Percentiles rank a stretch among this genome's conserved stretches.
Conservation (phyloP, 2,888 invertebrate species). For the Oscheius sp. region DNA sequence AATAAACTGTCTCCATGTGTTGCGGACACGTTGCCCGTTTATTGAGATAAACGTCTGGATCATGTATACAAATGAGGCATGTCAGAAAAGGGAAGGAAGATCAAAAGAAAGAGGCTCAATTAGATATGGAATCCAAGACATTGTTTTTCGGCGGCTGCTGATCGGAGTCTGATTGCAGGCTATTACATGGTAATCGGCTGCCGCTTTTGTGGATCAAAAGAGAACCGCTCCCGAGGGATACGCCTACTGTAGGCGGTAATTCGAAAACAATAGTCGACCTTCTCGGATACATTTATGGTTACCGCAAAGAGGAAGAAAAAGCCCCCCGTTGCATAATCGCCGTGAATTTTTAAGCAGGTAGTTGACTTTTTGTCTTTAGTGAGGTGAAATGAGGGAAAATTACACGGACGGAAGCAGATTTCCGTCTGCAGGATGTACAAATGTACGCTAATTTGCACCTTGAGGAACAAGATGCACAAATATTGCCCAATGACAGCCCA, state of each 20-base stretch:
- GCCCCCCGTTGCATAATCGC: conserved; percentile 33
- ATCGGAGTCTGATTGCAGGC: conserved; percentile 26
- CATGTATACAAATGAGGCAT: conserved; percentile 19
- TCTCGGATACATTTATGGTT: conserved; percentile 8
- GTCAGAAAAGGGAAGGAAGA: conserved; percentile 3
- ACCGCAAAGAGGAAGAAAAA: conserved; percentile 28
- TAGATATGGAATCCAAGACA: conserved; percentile 2
- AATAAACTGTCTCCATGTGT: conserved; percentile 34
- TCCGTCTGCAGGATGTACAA: conserved; percentile 3
- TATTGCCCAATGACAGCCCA: conserved; percentile 23
- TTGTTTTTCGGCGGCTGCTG: conserved; percentile 6
- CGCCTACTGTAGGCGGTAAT: conserved; percentile 31
- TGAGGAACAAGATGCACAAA: conserved; percentile 29
- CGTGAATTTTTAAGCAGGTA: conserved; percentile 24
- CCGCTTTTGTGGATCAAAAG: conserved; percentile 26
- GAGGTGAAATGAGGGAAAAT: background rate
- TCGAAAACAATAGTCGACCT: conserved; percentile 35
- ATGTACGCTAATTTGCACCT: conserved; percentile 30
- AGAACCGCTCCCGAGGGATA: conserved; percentile 33
- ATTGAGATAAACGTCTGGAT: conserved; percentile 30
- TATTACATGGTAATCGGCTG: conserved; percentile 31
- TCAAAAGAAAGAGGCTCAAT: background rate
- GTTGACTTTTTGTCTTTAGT: background rate
- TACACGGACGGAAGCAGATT: conserved; percentile 8
- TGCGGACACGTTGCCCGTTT: conserved; percentile 8